A percentile compares a stretch with the other conserved stretches of the same genome.
Evolutionary conservation across 2,888 invertebrate species (phyloP).

Genomic region (Prosapia bicincta): DNA sequence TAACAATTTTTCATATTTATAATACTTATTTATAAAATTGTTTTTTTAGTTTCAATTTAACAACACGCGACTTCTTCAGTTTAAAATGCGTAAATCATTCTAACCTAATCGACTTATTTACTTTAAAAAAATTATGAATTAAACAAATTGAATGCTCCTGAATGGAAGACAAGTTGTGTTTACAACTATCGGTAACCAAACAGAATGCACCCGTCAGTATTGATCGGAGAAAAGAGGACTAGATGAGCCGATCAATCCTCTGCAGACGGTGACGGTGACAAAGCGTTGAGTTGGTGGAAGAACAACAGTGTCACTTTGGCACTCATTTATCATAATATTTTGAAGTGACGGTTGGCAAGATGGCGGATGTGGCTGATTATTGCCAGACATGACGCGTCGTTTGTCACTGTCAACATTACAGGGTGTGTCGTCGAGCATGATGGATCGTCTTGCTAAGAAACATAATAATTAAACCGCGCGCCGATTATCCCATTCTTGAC

Average conservation of each 20-base stretch:
- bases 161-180: too few species aligned
- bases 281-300: conserved; percentile 2
- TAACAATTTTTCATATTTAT: too few species aligned
- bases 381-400: conserved; percentile 21
- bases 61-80: too few species aligned
- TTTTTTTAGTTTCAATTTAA: too few species aligned
- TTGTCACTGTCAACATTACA: conserved; percentile 18
- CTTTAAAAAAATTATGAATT: too few species aligned
- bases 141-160: too few species aligned
- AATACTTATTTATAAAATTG: too few species aligned
- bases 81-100: too few species aligned
- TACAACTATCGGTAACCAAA: too few species aligned
- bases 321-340: conserved; percentile 34
- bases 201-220: background rate
- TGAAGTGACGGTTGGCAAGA: conserved; percentile 28
- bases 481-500: background rate
- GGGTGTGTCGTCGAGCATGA: conserved; percentile 4
- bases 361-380: conserved; percentile 21
- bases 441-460: conserved; percentile 14
- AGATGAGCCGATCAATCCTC: background rate
- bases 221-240: background rate
- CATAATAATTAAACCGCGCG: conserved; percentile 17
- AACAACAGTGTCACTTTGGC: conserved; percentile 11
- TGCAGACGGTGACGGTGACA: background rate
- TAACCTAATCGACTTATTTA: too few species aligned